Evolutionary conservation across 1,140 invertebrate genomes (phyloP).

Genomic region (Macrocentrus cingulum): DNA sequence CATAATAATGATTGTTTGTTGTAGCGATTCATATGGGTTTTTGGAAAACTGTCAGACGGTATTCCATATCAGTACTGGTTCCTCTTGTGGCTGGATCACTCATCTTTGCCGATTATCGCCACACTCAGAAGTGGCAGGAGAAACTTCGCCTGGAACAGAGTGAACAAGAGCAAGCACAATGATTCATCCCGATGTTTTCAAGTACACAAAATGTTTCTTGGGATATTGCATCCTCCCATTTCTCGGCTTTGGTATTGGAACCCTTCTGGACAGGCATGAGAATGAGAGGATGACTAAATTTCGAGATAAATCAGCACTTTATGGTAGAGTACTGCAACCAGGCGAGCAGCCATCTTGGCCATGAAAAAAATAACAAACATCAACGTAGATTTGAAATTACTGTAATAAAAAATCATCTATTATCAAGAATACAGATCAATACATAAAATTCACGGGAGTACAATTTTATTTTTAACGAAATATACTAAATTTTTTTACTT

Average conservation of each 20-base stretch:
- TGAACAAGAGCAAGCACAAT: conserved; percentile 1
- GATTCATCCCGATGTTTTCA: background rate
- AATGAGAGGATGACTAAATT: conserved; percentile 69
- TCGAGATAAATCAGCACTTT: conserved; percentile 77
- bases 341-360: conserved; percentile 73
- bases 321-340: conserved; percentile 65
- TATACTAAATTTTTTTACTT: conserved; percentile 45
- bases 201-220: conserved; percentile 37
- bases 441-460: background rate
- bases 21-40: conserved; percentile 47
- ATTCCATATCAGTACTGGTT: conserved; percentile 63
- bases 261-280: conserved; percentile 70
- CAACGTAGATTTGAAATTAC: background rate
- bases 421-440: background rate
- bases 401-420: no score
- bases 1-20: background rate
- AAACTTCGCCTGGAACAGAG: conserved; percentile 27
- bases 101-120: conserved; percentile 70
- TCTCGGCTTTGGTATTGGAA: conserved; percentile 64
- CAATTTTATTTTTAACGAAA: conserved; percentile 38
- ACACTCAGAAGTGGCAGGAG: conserved; percentile 71
- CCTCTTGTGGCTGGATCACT: conserved; percentile 61
- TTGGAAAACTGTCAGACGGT: conserved; percentile 13
- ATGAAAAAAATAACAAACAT: conserved; percentile 25
- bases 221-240: conserved; percentile 59